Evolutionary conservation across 1,140 invertebrate genomes (phyloP).

Genomic region (Tribolium castaneum): DNA sequence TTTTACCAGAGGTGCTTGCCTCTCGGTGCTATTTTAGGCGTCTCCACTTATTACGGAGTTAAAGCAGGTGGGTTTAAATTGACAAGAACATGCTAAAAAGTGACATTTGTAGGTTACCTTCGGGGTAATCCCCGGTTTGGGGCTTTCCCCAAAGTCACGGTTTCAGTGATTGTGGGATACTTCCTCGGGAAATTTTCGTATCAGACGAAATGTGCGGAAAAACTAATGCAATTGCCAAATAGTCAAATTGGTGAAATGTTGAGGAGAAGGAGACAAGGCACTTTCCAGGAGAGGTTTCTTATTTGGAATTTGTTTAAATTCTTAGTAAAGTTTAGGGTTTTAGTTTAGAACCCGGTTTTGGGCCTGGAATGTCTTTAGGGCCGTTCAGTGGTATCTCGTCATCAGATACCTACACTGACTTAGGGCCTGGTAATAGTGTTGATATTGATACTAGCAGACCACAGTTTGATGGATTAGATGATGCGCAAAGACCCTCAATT

Average conservation of each 20-base stretch:
- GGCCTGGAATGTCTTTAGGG: constrained; percentile 63
- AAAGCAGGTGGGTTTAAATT: constrained; percentile 66
- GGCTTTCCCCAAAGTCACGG: constrained; percentile 73
- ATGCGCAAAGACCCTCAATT: constrained; percentile 65
- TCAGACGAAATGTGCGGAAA: constrained; percentile 77
- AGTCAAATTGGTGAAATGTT: constrained; percentile 71
- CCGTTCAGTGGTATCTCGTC: constrained; percentile 62
- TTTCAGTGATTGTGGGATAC: constrained; percentile 76
- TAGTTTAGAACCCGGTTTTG: constrained; percentile 60
- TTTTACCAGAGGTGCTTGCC: constrained; percentile 78
- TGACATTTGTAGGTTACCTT: constrained; percentile 64
- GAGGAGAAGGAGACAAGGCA: constrained; percentile 66
- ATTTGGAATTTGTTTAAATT: neutral
- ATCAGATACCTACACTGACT: constrained; percentile 64
- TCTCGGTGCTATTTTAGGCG: constrained; percentile 69
- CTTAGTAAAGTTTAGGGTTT: neutral
- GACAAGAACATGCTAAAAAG: neutral
- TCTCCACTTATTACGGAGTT: constrained; percentile 71
- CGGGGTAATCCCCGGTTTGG: constrained; percentile 72
- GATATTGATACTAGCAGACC: constrained; percentile 66
- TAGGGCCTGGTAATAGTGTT: constrained; percentile 56
- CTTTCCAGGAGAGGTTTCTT: constrained; percentile 60
- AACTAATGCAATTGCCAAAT: constrained; percentile 77
- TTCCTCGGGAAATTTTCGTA: constrained; percentile 82
- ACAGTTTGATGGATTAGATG: constrained; percentile 64